Evolutionary conservation across 2,888 invertebrate genomes (phyloP).

Genomic region (Microplitis deprimator): DNA sequence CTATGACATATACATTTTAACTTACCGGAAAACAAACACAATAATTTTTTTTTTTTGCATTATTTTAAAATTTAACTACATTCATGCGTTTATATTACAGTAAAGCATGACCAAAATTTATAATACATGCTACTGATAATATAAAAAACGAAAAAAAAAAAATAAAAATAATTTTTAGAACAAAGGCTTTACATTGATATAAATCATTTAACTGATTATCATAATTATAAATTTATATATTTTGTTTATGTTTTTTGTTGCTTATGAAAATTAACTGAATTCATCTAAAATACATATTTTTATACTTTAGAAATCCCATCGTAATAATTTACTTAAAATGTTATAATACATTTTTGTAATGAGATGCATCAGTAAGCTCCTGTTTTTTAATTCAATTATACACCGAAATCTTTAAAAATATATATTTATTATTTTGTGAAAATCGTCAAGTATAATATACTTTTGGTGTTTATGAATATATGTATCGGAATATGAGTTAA

Average conservation of each 20-base stretch:
- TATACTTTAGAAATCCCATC: slow-evolving; percentile 26
- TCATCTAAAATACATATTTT: not conserved
- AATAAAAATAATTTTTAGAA: not conserved
- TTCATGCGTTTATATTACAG: slow-evolving; percentile 50
- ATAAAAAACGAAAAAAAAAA: slow-evolving; percentile 8
- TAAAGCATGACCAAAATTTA: slow-evolving; percentile 37
- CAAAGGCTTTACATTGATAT: not conserved
- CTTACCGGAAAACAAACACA: slow-evolving; percentile 30
- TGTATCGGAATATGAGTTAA: not conserved
- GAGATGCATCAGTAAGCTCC: not conserved
- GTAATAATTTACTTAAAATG: not conserved
- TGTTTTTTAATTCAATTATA: not conserved
- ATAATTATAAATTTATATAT: not conserved
- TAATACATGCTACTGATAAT: slow-evolving; percentile 28
- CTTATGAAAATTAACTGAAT: not conserved
- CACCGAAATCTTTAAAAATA: not conserved
- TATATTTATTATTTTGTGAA: not conserved
- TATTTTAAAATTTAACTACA: slow-evolving; percentile 44
- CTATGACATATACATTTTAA: slow-evolving; percentile 28
- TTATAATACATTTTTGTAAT: not conserved
- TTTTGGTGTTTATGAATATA: not conserved
- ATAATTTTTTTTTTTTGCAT: slow-evolving; percentile 38
- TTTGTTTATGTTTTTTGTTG: not conserved
- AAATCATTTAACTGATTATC: not conserved
- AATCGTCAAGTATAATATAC: not conserved